Evolutionary conservation across 2,113 vertebrate genomes (phyloP).

Genomic region (Oenanthe oenanthe): DNA sequence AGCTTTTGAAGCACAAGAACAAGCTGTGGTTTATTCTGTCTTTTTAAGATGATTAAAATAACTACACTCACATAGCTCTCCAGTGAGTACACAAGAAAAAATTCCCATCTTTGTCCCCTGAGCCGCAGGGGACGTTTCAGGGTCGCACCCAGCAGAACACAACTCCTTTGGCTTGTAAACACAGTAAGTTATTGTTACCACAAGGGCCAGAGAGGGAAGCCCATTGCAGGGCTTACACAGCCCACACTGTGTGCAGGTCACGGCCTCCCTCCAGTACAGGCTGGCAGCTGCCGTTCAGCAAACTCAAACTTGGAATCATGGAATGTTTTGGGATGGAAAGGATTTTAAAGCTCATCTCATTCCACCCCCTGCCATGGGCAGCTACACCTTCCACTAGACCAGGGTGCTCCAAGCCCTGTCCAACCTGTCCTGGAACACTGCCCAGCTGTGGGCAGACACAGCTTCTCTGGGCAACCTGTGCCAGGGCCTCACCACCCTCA

Average conservation of each 20-base stretch:
- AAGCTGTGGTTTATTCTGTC: neutral
- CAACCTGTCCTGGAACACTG: neutral
- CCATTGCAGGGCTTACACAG: neutral
- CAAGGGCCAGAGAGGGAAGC: neutral
- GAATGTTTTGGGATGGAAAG: neutral
- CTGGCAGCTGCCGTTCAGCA: neutral
- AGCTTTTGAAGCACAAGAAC: slow-evolving; percentile 22
- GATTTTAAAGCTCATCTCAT: neutral
- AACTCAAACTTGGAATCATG: neutral
- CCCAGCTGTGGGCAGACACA: neutral
- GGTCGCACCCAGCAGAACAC: neutral
- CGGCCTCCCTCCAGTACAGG: neutral
- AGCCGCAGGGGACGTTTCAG: neutral
- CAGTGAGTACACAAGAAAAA: slow-evolving; percentile 13
- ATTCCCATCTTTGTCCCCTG: slow-evolving; percentile 29
- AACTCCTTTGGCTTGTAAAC: slow-evolving; percentile 17
- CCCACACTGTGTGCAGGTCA: neutral
- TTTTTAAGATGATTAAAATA: slow-evolving; percentile 29
- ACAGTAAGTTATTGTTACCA: slow-evolving; percentile 4
- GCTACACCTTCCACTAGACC: neutral
- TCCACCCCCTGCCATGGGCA: neutral
- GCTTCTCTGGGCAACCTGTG: neutral
- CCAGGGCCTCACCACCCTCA: neutral
- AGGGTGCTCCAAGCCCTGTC: fast-evolving
- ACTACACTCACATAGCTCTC: neutral